A percentile compares a stretch with the other conserved stretches of the same genome.
phyloP scores from a whole-genome alignment of 2,888 invertebrate genomes.

The Gandaritis pyraliata region DNA sequence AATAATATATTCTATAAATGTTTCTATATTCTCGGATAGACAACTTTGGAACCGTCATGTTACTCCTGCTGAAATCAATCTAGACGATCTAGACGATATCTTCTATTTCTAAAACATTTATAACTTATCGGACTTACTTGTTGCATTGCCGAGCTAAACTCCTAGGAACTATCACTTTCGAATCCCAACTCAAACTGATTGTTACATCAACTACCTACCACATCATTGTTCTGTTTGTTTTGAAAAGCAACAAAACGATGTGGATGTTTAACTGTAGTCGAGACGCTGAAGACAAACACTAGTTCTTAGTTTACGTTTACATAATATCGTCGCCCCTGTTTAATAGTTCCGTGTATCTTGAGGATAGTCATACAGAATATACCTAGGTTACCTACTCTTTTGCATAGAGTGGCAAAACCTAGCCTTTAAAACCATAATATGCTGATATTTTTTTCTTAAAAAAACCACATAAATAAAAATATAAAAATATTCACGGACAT shows the following conservation, averaged over 20 bases:
- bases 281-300: slow-evolving; percentile 23
- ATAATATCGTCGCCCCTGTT: slow-evolving; percentile 8
- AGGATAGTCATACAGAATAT: neutral
- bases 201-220: slow-evolving; percentile 12
- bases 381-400: neutral
- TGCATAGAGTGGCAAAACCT: neutral
- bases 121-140: slow-evolving; percentile 45
- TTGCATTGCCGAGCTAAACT: slow-evolving; percentile 41
- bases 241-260: slow-evolving; percentile 23
- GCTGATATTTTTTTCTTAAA: no score
- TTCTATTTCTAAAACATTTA: neutral
- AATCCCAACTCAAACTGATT: slow-evolving; percentile 18
- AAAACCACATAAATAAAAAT: no score
- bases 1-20: no score
- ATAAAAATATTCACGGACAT: no score
- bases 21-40: no score
- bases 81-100: no score
- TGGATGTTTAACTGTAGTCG: slow-evolving; percentile 34
- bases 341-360: neutral
- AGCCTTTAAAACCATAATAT: no score
- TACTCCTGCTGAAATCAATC: no score
- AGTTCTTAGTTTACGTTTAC: slow-evolving; percentile 21
- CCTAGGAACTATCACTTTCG: slow-evolving; percentile 12
- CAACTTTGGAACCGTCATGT: no score
- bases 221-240: slow-evolving; percentile 21